These are phyloP conservation scores for Hyalella azteca DNA, from an alignment of 2,888 invertebrate species.

Conservation along the genomic window DNA sequence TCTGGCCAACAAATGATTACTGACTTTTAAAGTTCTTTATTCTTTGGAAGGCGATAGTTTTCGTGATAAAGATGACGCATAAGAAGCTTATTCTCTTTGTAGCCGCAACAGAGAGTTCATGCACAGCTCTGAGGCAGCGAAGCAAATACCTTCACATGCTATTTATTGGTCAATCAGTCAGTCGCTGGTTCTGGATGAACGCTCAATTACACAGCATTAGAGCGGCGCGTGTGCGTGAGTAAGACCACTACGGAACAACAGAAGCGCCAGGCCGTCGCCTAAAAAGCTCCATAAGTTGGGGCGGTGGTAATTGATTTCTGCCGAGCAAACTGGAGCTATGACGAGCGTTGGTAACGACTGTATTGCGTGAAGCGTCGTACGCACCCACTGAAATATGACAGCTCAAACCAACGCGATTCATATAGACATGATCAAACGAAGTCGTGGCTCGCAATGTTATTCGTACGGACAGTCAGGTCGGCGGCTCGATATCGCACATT, in stretches of 20 bases:
- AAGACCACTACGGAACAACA: constrained; percentile 25
- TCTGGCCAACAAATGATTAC: constrained; percentile 27
- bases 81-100: constrained; percentile 32
- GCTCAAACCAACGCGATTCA: background rate
- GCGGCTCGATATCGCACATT: background rate
- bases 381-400: background rate
- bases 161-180: constrained; percentile 36
- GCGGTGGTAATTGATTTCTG: constrained; percentile 12
- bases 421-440: background rate
- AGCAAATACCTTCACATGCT: constrained; percentile 31
- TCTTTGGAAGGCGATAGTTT: background rate
- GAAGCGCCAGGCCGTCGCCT: constrained; percentile 12
- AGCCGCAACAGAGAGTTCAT: background rate
- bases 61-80: constrained; percentile 8
- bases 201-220: constrained; percentile 29
- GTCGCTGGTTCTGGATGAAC: constrained; percentile 2
- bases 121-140: background rate
- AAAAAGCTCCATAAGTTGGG: constrained; percentile 23
- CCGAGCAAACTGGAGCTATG: constrained; percentile 3
- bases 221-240: constrained; percentile 3
- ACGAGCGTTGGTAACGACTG: constrained; percentile 20
- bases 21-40: constrained; percentile 1
- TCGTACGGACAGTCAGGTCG: background rate
- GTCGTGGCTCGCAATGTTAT: background rate
- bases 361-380: constrained; percentile 11